Conservation (phyloP, 2,113 vertebrate genomes). For the Coregonus clupeaformis region DNA sequence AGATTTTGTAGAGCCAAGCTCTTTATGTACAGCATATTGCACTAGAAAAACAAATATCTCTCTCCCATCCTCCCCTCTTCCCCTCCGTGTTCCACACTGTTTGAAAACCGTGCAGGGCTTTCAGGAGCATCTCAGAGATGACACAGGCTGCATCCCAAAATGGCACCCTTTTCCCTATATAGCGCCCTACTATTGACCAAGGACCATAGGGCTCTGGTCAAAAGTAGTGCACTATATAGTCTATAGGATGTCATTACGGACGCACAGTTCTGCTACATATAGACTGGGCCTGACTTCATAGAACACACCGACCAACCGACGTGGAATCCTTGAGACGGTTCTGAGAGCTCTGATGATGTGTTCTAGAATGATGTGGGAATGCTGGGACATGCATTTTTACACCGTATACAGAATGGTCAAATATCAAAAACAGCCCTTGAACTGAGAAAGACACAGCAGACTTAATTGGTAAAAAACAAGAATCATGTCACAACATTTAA, state of each 20-base stretch:
- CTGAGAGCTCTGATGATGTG: slow-evolving; percentile 37
- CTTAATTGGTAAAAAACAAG: slow-evolving; percentile 48
- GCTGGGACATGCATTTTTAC: slow-evolving; percentile 70
- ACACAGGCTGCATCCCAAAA: slow-evolving; percentile 66
- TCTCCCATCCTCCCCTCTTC: slow-evolving; percentile 35
- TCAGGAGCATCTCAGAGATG: slow-evolving; percentile 66
- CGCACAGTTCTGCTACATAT: slow-evolving; percentile 63
- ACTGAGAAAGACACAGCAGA: slow-evolving; percentile 67
- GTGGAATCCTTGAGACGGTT: slow-evolving; percentile 69
- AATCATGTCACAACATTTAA: slow-evolving; percentile 50
- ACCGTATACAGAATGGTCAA: slow-evolving; percentile 53
- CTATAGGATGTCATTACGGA: no score
- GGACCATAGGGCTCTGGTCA: no score
- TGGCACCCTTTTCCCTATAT: no score
- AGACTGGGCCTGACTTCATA: slow-evolving; percentile 70
- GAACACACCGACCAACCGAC: slow-evolving; percentile 40
- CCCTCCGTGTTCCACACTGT: slow-evolving; percentile 42
- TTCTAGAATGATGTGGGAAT: slow-evolving; percentile 43
- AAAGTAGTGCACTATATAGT: no score
- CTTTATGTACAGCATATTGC: slow-evolving; percentile 78
- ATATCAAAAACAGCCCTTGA: slow-evolving; percentile 70
- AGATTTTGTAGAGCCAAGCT: slow-evolving; percentile 73
- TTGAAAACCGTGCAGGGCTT: slow-evolving; percentile 44
- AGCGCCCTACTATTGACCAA: no score
- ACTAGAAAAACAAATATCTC: slow-evolving; percentile 63